Base-by-base conservation (phyloP, 1,140 invertebrate species). In the Daktulosphaira vitifoliae region DNA sequence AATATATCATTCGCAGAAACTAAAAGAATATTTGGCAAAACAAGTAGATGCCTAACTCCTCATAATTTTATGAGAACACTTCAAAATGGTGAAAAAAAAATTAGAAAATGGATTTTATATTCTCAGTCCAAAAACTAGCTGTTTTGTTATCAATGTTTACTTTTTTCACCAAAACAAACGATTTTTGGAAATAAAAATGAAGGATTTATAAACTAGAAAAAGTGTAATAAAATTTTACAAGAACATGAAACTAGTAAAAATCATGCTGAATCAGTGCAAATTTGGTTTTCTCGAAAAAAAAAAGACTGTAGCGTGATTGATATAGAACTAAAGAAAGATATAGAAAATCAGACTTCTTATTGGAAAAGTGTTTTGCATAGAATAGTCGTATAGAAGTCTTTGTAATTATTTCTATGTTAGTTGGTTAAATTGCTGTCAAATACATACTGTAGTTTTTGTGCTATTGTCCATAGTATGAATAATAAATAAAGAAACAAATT, bases 1-100 rank as follows among this genome's bases (percentile, higher is more conserved):
- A 42, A 42, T 6, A n/a, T 51, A 51, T 25, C 49, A 51, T 51
- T 51, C 25, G 25, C 23, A 51, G 25, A 51, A 51, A 51, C 49
- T n/a, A 51, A 51, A 51, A n/a, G n/a, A n/a, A 51, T 15, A 51
- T 26, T 49, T 49, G 48, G 22, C 18, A 49, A 49, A 23, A 49
- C 13, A 49, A 49, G 48, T 49, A 49, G 48, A 49, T n/a, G n/a
- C n/a, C n/a, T n/a, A n/a, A n/a, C 48, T 25, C 22, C 48, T 49
- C 20, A 49, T 25, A 25, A 49, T 49, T 37, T 37, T 37, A 37
- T 13, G 5, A 37, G 33, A 37, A 13, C 5, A 37, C 13, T 37
- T 6, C 33, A 37, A 6, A 37, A 37, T 37, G 33, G 33, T 37
- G 33, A 37, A 37, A 37, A 37, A 37, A 6, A 37, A 37, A 6